Evolutionary conservation across 2,888 invertebrate genomes (phyloP).

Genomic region (Scrobipalpa atriplicella): DNA sequence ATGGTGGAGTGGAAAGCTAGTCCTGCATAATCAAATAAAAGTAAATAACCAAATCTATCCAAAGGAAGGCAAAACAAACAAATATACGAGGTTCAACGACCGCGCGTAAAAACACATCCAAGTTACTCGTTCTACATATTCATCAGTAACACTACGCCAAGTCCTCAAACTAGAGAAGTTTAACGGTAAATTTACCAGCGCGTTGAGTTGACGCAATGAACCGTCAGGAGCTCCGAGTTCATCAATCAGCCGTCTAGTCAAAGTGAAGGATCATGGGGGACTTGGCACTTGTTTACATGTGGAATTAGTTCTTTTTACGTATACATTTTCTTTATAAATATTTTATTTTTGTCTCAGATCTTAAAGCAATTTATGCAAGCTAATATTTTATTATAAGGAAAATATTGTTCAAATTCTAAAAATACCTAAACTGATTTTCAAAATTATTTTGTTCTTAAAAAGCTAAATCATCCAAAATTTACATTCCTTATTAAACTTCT

Average conservation of each 20-base stretch:
- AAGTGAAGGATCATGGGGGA: constrained; percentile 10
- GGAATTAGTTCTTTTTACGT: not conserved
- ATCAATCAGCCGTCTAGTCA: constrained; percentile 13
- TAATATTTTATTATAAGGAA: too few relatives aligned
- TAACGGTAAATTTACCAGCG: constrained; percentile 21
- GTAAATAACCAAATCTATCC: too few relatives aligned
- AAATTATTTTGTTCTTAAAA: too few relatives aligned
- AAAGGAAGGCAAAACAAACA: not conserved
- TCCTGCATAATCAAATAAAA: too few relatives aligned
- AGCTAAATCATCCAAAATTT: too few relatives aligned
- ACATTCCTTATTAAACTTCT: too few relatives aligned
- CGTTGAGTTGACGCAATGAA: constrained; percentile 20
- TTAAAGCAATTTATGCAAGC: too few relatives aligned
- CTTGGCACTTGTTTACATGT: constrained; percentile 14
- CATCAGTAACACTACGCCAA: constrained; percentile 10
- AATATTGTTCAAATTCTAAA: too few relatives aligned
- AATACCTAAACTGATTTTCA: too few relatives aligned
- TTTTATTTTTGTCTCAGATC: not conserved
- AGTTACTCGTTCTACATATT: constrained; percentile 1
- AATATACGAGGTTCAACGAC: constrained; percentile 8
- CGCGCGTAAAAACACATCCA: not conserved
- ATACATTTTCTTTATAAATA: too few relatives aligned
- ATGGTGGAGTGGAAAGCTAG: too few relatives aligned
- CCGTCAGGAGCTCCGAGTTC: constrained; percentile 6
- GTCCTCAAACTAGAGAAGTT: constrained; percentile 15